Evolutionary conservation across 2,113 vertebrate species (phyloP).

Genomic region (Cavia porcellus): DNA sequence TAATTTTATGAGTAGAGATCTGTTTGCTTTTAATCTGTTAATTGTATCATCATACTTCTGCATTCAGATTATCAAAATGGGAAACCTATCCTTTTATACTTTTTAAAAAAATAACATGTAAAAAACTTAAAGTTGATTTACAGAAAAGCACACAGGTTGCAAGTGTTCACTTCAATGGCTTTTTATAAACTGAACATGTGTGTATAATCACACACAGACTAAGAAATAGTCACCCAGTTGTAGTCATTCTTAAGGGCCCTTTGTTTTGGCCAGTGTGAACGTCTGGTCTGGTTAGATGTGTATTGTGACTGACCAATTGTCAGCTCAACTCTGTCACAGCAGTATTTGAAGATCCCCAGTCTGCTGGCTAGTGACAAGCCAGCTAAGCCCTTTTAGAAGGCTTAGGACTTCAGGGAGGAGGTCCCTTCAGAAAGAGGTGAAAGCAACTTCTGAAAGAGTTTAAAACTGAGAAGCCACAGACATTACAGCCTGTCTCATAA

Average conservation of each 20-base stretch:
- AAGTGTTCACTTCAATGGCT: conserved; percentile 15
- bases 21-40: background rate
- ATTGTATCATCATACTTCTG: background rate
- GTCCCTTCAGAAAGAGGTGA: background rate
- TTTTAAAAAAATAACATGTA: background rate
- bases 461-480: background rate
- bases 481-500: background rate
- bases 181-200: conserved; percentile 20
- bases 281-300: background rate
- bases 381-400: background rate
- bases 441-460: background rate
- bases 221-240: conserved; percentile 41
- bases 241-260: conserved; percentile 41
- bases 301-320: background rate
- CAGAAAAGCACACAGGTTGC: background rate
- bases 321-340: background rate
- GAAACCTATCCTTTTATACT: background rate
- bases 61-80: conserved; percentile 10
- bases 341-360: conserved; percentile 21
- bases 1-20: background rate
- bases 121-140: conserved; percentile 9
- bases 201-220: background rate
- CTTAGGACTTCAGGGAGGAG: background rate
- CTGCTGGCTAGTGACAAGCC: background rate
- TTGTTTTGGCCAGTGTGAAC: conserved; percentile 19